Conservation (phyloP, 2,888 invertebrate species). For the Tetragonisca angustula region DNA sequence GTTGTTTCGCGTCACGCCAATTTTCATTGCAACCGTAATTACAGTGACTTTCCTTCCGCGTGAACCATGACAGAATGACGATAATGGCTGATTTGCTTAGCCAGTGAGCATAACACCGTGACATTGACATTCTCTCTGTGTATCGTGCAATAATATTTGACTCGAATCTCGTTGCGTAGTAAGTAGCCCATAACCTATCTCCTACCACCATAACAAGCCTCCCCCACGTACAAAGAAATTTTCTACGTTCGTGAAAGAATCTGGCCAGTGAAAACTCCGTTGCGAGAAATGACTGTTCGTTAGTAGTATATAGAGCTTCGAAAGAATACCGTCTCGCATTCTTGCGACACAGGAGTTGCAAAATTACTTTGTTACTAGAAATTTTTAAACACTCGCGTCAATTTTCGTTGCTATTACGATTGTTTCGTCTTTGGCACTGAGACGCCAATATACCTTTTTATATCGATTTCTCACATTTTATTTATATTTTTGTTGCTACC, state of each 20-base stretch:
- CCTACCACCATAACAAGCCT: slow-evolving; percentile 77
- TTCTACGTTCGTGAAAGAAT: slow-evolving; percentile 75
- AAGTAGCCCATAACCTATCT: slow-evolving; percentile 81
- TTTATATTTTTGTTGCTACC: not conserved
- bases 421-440: not conserved
- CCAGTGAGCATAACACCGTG: slow-evolving; percentile 36
- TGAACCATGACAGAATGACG: not conserved
- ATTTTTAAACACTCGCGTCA: not conserved
- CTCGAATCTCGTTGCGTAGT: slow-evolving; percentile 63
- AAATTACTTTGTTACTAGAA: not conserved
- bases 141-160: slow-evolving; percentile 47
- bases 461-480: not conserved
- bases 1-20: not conserved
- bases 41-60: slow-evolving; percentile 1
- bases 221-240: slow-evolving; percentile 79
- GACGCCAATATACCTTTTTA: no score
- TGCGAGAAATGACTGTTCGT: slow-evolving; percentile 64
- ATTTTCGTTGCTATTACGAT: not conserved
- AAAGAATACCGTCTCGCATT: slow-evolving; percentile 59
- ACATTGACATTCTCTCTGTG: slow-evolving; percentile 51
- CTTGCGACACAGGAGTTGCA: not conserved
- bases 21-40: not conserved
- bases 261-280: slow-evolving; percentile 76
- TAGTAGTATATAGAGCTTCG: slow-evolving; percentile 70
- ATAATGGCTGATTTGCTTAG: slow-evolving; percentile 38